Evolutionary conservation across 2,113 vertebrate genomes (phyloP).

Genomic region (Myodes glareolus): DNA sequence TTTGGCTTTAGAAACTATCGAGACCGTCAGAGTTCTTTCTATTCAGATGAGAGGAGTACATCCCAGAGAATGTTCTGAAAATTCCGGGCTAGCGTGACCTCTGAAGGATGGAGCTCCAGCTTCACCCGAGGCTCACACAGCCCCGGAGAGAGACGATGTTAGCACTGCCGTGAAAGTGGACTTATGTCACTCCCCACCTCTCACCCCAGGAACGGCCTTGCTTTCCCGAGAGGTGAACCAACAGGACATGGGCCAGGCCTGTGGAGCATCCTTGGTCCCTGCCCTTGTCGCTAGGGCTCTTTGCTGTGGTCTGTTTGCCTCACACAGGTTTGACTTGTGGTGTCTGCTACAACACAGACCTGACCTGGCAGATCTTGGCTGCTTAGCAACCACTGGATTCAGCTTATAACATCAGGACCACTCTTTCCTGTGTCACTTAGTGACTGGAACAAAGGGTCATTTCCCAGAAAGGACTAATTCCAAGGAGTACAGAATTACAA

Average conservation of each 20-base stretch:
- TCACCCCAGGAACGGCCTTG: not conserved
- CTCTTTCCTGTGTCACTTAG: not conserved
- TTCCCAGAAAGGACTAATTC: not conserved
- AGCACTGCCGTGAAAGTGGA: not conserved
- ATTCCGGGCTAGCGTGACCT: not conserved
- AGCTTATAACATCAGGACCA: not conserved
- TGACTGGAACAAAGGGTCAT: not conserved
- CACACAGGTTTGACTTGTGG: not conserved
- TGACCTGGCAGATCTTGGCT: not conserved
- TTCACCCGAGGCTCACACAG: too few relatives aligned
- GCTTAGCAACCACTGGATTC: not conserved
- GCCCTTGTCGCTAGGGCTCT: not conserved
- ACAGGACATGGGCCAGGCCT: not conserved
- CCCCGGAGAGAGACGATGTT: not conserved
- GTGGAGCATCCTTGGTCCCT: fast-evolving
- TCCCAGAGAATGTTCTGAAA: not conserved
- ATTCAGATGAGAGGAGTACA: not conserved
- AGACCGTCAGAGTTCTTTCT: not conserved
- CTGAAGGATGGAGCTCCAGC: not conserved
- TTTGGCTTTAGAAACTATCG: not conserved
- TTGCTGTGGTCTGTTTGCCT: not conserved
- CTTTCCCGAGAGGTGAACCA: not conserved
- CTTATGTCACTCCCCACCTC: not conserved
- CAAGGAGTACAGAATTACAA: not conserved
- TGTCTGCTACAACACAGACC: not conserved